Conservation (phyloP, 2,113 vertebrate genomes). For the Pionites leucogaster region DNA sequence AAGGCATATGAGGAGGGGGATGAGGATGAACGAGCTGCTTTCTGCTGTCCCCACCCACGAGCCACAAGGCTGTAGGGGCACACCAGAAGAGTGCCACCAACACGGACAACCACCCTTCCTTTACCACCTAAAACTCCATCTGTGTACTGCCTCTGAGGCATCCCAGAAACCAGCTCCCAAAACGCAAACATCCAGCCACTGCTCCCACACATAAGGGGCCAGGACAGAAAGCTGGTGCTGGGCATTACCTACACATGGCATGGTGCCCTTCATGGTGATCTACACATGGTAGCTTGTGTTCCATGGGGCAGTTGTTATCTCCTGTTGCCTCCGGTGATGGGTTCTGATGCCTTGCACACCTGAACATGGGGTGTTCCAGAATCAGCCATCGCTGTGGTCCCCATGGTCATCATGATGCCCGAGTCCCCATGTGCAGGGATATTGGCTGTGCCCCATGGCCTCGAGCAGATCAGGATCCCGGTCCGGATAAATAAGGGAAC, state of each 20-base stretch:
- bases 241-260: neutral
- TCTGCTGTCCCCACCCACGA: neutral
- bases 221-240: neutral
- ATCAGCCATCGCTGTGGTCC: neutral
- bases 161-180: neutral
- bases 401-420: neutral
- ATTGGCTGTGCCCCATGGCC: neutral
- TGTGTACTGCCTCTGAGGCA: neutral
- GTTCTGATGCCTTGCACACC: neutral
- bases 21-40: neutral
- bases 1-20: neutral
- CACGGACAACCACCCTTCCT: neutral
- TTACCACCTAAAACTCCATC: neutral
- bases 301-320: neutral
- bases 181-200: neutral
- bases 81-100: neutral
- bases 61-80: neutral
- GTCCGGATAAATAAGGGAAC: neutral
- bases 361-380: neutral
- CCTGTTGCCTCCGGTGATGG: neutral
- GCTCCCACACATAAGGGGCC: neutral
- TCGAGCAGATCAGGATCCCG: neutral
- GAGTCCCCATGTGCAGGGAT: neutral
- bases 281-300: neutral
- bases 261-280: neutral